These are phyloP conservation scores for Cichlasoma orientale DNA, from an alignment of 2,797 vertebrate genomes.

Conservation along the genomic window DNA sequence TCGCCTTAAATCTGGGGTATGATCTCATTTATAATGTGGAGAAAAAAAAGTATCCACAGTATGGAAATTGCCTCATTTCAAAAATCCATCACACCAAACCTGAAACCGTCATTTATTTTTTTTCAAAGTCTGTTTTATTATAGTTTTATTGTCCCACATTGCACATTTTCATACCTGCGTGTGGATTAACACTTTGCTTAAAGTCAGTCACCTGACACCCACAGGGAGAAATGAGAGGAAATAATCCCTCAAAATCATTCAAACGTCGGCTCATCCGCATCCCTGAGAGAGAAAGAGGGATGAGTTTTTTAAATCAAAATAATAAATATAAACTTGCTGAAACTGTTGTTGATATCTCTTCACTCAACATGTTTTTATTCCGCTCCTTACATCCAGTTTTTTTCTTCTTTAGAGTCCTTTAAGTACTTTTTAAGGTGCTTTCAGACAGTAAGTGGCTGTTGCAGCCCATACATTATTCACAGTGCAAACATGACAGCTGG, in stretches of 20 bases:
- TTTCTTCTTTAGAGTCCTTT: not conserved
- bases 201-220: slow-evolving; percentile 26
- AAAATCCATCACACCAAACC: slow-evolving; percentile 1
- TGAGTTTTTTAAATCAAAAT: not conserved
- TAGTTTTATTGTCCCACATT: not conserved
- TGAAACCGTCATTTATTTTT: slow-evolving; percentile 20
- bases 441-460: not conserved
- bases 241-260: slow-evolving; percentile 19
- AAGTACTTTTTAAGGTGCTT: not conserved
- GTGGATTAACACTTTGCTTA: slow-evolving; percentile 19
- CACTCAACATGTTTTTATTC: not conserved
- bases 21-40: not conserved
- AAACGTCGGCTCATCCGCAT: not conserved
- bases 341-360: not conserved
- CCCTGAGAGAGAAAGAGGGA: not conserved
- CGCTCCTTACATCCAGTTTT: not conserved
- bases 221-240: not conserved
- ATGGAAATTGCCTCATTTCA: slow-evolving; percentile 14
- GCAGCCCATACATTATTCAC: not conserved
- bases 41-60: not conserved
- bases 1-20: not conserved
- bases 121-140: not conserved
- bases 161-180: slow-evolving; percentile 9
- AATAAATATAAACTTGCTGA: not conserved
- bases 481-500: not conserved